Evolutionary conservation across 1,140 invertebrate species (phyloP).

Genomic region (Apis florea): DNA sequence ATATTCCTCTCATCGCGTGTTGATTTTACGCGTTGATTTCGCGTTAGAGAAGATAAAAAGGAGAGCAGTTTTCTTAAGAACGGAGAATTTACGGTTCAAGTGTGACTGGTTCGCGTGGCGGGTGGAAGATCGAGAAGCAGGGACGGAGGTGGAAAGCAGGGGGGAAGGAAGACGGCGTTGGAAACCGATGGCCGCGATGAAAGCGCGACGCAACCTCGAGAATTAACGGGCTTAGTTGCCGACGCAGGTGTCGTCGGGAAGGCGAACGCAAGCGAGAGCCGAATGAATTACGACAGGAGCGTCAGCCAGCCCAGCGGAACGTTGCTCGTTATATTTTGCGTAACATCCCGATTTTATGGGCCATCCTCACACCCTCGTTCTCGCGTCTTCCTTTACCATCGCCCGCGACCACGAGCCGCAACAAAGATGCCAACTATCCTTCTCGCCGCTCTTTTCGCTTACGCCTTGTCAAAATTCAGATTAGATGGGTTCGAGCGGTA

Average conservation of each 20-base stretch:
- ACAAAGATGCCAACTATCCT: conserved; percentile 69
- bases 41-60: background rate
- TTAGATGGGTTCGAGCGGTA: background rate
- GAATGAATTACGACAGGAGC: conserved; percentile 77
- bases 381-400: conserved; percentile 34
- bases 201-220: conserved; percentile 68
- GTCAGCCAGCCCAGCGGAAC: conserved; percentile 71
- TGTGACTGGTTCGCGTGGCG: background rate
- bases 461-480: background rate
- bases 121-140: conserved; percentile 53
- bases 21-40: background rate
- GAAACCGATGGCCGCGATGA: conserved; percentile 62
- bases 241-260: conserved; percentile 77
- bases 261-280: conserved; percentile 70
- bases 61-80: background rate
- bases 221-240: conserved; percentile 81
- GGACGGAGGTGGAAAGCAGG: conserved; percentile 41
- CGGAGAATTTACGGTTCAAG: conserved; percentile 25
- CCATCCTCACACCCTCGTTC: conserved; percentile 52
- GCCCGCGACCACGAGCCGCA: conserved; percentile 30
- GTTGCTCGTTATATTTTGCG: conserved; percentile 78
- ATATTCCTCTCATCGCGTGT: background rate
- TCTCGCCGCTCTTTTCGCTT: conserved; percentile 10
- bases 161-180: conserved; percentile 37
- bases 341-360: conserved; percentile 81